A percentile compares a stretch with the other conserved stretches of the same genome.
Evolutionary conservation across 1,140 invertebrate species (phyloP).

Genomic region (Bradysia coprophila): DNA sequence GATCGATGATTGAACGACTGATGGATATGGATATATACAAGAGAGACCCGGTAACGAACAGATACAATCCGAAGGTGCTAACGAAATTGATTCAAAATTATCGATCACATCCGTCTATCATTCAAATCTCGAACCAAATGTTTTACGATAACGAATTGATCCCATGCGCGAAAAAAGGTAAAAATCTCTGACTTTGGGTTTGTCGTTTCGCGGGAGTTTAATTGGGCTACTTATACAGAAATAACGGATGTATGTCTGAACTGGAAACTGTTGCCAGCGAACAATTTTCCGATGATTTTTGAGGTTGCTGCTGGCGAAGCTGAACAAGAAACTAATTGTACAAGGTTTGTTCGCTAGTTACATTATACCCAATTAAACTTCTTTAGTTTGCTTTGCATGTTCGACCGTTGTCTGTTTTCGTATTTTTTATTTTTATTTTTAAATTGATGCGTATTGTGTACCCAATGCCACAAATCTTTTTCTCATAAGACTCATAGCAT

Average conservation of each 20-base stretch:
- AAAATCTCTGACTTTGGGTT: not conserved
- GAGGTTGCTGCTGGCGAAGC: not conserved
- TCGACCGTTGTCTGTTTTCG: too few species aligned
- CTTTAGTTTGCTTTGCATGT: too few species aligned
- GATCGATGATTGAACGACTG: not conserved
- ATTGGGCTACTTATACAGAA: not conserved
- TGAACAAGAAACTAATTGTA: not conserved
- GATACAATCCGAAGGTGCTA: not conserved
- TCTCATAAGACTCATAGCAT: too few species aligned
- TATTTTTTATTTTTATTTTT: too few species aligned
- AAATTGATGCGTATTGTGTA: too few species aligned
- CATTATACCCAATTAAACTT: too few species aligned
- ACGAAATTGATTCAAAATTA: not conserved
- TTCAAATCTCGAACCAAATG: not conserved
- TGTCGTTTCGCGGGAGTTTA: not conserved
- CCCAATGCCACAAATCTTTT: too few species aligned
- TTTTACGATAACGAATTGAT: not conserved
- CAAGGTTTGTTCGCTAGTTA: too few species aligned
- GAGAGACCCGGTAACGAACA: not conserved
- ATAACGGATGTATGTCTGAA: not conserved
- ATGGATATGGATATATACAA: not conserved
- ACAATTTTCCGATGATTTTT: not conserved
- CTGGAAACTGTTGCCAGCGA: not conserved
- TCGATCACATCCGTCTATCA: not conserved
- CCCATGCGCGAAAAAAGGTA: not conserved